A percentile compares a stretch with the other conserved stretches of the same genome.
These are phyloP conservation scores for Scartelaos histophorus DNA, from an alignment of 2,113 vertebrate species.

Conservation along the genomic window DNA sequence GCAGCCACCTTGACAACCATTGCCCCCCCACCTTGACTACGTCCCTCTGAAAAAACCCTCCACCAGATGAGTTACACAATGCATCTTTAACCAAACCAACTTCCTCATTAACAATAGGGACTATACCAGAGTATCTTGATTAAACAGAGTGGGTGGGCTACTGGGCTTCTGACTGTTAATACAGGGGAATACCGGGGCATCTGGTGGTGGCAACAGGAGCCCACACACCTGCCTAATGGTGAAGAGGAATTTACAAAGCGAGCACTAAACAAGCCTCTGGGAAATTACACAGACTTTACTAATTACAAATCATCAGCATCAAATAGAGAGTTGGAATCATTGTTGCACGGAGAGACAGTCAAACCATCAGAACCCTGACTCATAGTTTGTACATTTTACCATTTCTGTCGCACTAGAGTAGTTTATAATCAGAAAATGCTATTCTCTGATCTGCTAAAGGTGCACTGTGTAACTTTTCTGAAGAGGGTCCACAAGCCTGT, in stretches of 20 bases:
- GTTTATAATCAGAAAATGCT: not conserved
- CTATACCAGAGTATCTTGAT: not conserved
- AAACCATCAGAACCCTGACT: conserved; percentile 21
- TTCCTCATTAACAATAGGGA: not conserved
- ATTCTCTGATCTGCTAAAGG: not conserved
- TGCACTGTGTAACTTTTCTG: not conserved
- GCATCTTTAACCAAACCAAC: not conserved
- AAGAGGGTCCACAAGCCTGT: not conserved
- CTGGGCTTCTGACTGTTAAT: not conserved
- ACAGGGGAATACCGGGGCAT: conserved; percentile 22
- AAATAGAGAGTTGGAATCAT: not conserved
- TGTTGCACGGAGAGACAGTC: not conserved
- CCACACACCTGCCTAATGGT: conserved; percentile 23
- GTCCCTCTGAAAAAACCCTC: no score
- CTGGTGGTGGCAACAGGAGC: not conserved
- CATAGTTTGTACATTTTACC: not conserved
- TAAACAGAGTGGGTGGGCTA: not conserved
- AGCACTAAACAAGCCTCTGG: not conserved
- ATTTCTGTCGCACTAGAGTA: not conserved
- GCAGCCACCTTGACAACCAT: no score
- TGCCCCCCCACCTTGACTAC: no score
- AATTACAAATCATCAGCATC: not conserved
- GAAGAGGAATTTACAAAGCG: not conserved
- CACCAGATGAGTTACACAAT: not conserved
- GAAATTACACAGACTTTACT: not conserved